Conservation (phyloP, 2,797 vertebrate species). For the Argyrosomus regius region DNA sequence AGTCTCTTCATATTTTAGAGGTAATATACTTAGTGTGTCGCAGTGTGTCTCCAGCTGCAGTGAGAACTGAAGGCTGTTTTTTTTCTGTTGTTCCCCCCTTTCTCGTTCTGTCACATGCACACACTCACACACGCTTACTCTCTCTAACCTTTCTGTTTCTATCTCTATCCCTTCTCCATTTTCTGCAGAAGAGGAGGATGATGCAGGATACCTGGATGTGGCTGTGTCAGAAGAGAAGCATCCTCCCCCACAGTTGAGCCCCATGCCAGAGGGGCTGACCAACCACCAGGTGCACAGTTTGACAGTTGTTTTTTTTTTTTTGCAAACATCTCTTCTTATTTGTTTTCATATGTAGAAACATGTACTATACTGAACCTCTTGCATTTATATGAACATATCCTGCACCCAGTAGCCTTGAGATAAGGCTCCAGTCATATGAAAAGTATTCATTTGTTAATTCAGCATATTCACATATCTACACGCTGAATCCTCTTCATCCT, state of each 20-base stretch:
- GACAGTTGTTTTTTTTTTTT: not conserved
- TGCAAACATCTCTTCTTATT: not conserved
- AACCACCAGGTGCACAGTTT: conserved; percentile 89
- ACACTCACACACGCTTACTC: not conserved
- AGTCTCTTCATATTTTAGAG: conserved; percentile 70
- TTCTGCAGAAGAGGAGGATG: conserved; percentile 85
- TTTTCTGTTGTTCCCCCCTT: conserved; percentile 54
- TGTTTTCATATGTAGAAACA: not conserved
- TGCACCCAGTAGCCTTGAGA: not conserved
- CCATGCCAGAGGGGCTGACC: conserved; percentile 94
- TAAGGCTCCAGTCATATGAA: conserved; percentile 33
- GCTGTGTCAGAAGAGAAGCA: conserved; percentile 90
- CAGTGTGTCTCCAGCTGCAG: conserved; percentile 70
- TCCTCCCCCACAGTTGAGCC: conserved; percentile 91
- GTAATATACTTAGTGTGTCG: conserved; percentile 75
- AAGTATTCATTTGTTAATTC: conserved; percentile 31
- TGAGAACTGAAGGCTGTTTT: conserved; percentile 69
- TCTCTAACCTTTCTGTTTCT: conserved; percentile 33
- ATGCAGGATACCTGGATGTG: conserved; percentile 87
- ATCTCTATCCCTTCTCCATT: conserved; percentile 21
- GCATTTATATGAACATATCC: conserved; percentile 4
- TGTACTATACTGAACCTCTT: not conserved
- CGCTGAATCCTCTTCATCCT: conserved; percentile 15
- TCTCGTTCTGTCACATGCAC: conserved; percentile 21
- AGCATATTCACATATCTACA: conserved; percentile 17